Conservation (phyloP, 2,113 vertebrate genomes). For the Erythrolamprus reginae region DNA sequence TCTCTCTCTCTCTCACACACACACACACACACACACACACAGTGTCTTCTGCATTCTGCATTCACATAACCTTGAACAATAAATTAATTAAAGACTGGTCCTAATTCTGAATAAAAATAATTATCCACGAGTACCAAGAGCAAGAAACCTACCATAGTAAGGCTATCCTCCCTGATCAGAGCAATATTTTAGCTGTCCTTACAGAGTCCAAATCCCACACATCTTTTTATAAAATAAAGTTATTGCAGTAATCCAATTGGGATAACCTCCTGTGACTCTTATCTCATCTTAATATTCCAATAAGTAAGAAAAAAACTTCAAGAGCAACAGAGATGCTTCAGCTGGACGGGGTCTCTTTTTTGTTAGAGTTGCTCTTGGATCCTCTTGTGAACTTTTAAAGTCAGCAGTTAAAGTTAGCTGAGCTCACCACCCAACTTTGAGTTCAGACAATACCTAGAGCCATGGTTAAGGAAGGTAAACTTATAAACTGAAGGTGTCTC, state of each 20-base stretch:
- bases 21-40: background rate
- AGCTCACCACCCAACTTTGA: background rate
- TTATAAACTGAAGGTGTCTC: background rate
- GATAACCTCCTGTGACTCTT: background rate
- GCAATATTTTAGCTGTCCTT: background rate
- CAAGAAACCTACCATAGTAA: background rate
- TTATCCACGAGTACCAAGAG: background rate
- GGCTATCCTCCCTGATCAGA: background rate
- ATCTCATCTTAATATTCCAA: background rate
- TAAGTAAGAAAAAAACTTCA: background rate
- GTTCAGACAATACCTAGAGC: background rate
- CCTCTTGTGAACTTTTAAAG: background rate
- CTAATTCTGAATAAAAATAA: background rate
- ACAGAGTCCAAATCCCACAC: background rate
- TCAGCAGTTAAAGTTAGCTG: background rate
- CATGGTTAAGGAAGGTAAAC: background rate
- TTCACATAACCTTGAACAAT: background rate
- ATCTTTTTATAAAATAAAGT: background rate
- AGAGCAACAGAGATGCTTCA: background rate
- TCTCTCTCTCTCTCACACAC: too few species aligned
- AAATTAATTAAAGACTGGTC: background rate
- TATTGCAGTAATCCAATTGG: background rate
- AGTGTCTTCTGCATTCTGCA: background rate
- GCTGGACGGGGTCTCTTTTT: background rate
- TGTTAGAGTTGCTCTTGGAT: background rate